phyloP scores from a whole-genome alignment of 2,113 vertebrate species.

The Archocentrus centrarchus region DNA sequence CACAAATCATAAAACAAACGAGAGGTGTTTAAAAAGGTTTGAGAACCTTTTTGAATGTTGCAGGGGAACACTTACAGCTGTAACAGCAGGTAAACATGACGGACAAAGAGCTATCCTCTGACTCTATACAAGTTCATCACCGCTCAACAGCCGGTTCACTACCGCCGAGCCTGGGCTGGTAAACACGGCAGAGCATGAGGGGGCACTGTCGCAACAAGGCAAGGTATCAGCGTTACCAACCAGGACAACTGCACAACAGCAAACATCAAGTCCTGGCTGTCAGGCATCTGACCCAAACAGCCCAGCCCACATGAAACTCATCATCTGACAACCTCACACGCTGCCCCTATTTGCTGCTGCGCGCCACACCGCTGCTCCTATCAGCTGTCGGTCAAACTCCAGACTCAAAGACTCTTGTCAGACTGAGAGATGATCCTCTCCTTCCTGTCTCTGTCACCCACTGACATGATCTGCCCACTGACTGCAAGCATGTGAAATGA shows the following conservation, averaged over 20 bases:
- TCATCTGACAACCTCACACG: constrained; percentile 49
- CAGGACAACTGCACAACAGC: constrained; percentile 3
- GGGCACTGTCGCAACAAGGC: constrained; percentile 17
- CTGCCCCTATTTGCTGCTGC: constrained; percentile 28
- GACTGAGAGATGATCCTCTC: constrained; percentile 51
- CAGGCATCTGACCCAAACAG: constrained; percentile 43
- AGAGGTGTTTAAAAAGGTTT: neutral
- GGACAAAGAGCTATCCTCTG: neutral
- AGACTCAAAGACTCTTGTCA: constrained; percentile 46
- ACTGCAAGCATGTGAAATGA: constrained; percentile 5
- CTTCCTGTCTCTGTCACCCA: constrained; percentile 39
- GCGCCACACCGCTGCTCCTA: constrained; percentile 35
- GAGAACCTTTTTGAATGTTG: neutral
- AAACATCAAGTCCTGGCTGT: constrained; percentile 41
- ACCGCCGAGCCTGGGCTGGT: neutral
- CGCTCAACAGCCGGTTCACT: neutral
- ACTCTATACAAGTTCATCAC: neutral
- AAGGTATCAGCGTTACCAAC: constrained; percentile 25
- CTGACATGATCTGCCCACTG: constrained; percentile 3
- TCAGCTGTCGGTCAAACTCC: constrained; percentile 62
- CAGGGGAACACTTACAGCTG: neutral
- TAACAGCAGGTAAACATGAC: neutral
- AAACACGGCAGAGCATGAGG: constrained; percentile 29
- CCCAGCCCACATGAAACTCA: constrained; percentile 37
- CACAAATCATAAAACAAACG: neutral